Evolutionary conservation across 2,113 vertebrate species (phyloP).

Genomic region (Pithys albifrons): DNA sequence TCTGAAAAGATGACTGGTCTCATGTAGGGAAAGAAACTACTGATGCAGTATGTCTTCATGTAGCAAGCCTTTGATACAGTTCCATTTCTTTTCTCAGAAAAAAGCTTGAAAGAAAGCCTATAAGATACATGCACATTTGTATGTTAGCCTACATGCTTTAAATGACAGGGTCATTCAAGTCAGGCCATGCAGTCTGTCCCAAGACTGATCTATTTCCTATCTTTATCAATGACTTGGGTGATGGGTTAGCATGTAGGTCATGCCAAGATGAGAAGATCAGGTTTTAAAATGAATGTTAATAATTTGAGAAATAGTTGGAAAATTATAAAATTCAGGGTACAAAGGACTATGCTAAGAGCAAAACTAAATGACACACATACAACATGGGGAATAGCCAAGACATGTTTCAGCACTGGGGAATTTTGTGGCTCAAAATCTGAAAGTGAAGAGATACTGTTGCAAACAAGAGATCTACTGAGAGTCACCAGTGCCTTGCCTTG

Average conservation of each 20-base stretch:
- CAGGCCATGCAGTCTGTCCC: background rate
- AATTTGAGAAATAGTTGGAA: background rate
- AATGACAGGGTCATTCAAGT: background rate
- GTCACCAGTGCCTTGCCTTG: background rate
- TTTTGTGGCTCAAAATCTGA: background rate
- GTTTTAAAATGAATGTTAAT: background rate
- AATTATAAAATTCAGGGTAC: background rate
- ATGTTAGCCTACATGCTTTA: background rate
- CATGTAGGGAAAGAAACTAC: background rate
- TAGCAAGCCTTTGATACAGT: background rate
- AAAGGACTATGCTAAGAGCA: background rate
- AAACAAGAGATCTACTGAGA: background rate
- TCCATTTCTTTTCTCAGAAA: background rate
- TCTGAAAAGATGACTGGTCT: constrained; percentile 4
- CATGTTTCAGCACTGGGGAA: accelerated
- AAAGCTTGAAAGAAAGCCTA: background rate
- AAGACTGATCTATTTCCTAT: background rate
- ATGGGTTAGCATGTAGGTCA: background rate
- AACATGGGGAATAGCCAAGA: background rate
- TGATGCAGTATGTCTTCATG: background rate
- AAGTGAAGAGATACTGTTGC: background rate
- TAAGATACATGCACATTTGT: background rate
- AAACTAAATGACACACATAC: background rate
- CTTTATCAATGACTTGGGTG: background rate
- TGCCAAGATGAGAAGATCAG: background rate